Percentiles rank a stretch among this genome's conserved stretches.
These are phyloP conservation scores for Lepus europaeus DNA, from an alignment of 2,113 vertebrate genomes.

Conservation along the genomic window DNA sequence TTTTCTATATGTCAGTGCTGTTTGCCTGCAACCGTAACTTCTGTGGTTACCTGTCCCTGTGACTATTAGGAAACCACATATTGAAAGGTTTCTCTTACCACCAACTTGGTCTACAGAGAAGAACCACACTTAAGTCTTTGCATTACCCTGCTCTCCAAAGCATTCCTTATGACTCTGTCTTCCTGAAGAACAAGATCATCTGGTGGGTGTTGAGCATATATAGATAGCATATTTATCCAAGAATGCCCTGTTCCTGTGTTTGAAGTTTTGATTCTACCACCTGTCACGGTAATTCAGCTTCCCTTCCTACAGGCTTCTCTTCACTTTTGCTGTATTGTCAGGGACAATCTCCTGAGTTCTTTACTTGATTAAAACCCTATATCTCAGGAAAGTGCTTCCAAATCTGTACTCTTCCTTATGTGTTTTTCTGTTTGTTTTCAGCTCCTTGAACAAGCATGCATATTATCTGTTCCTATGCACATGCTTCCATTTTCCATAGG, in stretches of 20 bases:
- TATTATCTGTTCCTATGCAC: too few relatives aligned
- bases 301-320: neutral
- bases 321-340: neutral
- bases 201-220: neutral
- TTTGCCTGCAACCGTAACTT: neutral
- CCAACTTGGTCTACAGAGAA: neutral
- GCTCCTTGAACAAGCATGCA: neutral
- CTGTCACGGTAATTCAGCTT: neutral
- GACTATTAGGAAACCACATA: neutral
- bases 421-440: neutral
- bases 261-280: neutral
- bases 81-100: neutral
- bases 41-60: neutral
- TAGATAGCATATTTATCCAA: neutral
- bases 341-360: neutral
- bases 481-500: neutral
- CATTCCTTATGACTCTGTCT: neutral
- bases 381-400: neutral
- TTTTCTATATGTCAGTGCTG: neutral
- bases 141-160: neutral
- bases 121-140: neutral
- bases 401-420: neutral
- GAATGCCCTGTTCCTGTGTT: neutral
- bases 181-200: neutral
- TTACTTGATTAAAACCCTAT: neutral